phyloP scores from a whole-genome alignment of 2,113 vertebrate species.

The Regulus satrapa region DNA sequence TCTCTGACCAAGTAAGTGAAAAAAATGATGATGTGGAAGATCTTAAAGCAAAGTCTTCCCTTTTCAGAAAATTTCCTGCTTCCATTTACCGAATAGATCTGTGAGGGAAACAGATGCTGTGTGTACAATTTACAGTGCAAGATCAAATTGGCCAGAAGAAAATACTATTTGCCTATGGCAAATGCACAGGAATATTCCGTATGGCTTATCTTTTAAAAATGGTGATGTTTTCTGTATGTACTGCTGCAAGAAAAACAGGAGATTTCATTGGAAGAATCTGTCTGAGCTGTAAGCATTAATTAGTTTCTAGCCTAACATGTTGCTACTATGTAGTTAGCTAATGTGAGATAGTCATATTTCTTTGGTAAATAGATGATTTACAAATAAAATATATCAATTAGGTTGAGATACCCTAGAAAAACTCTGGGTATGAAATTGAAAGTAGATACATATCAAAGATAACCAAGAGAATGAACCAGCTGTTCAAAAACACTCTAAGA shows the following conservation, averaged over 20 bases:
- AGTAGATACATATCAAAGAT: not conserved
- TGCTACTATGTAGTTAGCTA: not conserved
- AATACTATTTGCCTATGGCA: not conserved
- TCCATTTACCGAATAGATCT: slow-evolving; percentile 8
- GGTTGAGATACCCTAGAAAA: not conserved
- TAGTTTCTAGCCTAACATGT: not conserved
- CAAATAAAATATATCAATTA: not conserved
- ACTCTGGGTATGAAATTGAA: not conserved
- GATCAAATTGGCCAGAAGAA: slow-evolving; percentile 31
- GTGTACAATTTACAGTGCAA: not conserved
- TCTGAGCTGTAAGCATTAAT: slow-evolving; percentile 22
- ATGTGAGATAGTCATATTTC: not conserved
- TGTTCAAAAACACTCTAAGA: not conserved
- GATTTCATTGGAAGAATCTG: not conserved
- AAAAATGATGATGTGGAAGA: not conserved
- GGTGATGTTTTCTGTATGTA: not conserved
- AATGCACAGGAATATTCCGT: not conserved
- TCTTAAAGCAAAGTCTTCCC: slow-evolving; percentile 43
- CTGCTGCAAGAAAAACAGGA: not conserved
- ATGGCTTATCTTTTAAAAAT: not conserved
- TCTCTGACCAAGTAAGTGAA: not conserved
- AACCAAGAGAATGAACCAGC: not conserved
- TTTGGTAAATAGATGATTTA: not conserved
- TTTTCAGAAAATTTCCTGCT: slow-evolving; percentile 31
- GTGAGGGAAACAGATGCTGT: slow-evolving; percentile 3